A percentile compares a stretch with the other conserved stretches of the same genome.
These are phyloP conservation scores for Apis mellifera DNA, from an alignment of 1,140 invertebrate genomes.

Conservation along the genomic window DNA sequence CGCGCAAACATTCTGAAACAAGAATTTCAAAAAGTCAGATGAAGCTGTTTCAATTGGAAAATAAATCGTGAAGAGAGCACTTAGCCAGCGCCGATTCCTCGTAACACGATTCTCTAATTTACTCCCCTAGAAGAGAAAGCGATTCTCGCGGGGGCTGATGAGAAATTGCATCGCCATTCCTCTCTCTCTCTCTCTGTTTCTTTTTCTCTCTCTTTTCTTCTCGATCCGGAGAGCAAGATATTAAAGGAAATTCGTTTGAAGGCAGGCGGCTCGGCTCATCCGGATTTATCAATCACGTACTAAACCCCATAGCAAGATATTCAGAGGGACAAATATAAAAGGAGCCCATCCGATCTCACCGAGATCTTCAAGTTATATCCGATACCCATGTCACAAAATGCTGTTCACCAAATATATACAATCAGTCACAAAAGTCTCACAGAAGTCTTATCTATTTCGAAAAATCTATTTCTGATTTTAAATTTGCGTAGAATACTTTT, in stretches of 20 bases:
- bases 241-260: constrained; percentile 25
- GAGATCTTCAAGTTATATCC: constrained; percentile 38
- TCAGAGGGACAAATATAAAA: constrained; percentile 16
- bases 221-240: neutral
- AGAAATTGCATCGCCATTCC: constrained; percentile 13
- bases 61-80: constrained; percentile 13
- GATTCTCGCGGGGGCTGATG: neutral
- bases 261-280: neutral
- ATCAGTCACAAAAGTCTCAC: too few relatives aligned
- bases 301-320: constrained; percentile 33
- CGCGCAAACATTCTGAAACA: neutral
- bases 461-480: too few relatives aligned
- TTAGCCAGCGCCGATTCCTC: neutral
- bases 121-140: neutral
- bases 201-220: too few relatives aligned
- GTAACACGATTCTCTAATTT: constrained; percentile 36
- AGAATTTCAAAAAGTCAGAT: too few relatives aligned
- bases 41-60: too few relatives aligned
- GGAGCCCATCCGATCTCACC: constrained; percentile 35
- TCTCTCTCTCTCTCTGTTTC: neutral
- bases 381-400: constrained; percentile 20
- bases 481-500: too few relatives aligned
- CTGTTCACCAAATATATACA: too few relatives aligned
- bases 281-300: constrained; percentile 40
- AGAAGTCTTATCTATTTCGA: too few relatives aligned